phyloP scores from a whole-genome alignment of 2,888 invertebrate genomes.

The Rhaphigaster nebulosa region DNA sequence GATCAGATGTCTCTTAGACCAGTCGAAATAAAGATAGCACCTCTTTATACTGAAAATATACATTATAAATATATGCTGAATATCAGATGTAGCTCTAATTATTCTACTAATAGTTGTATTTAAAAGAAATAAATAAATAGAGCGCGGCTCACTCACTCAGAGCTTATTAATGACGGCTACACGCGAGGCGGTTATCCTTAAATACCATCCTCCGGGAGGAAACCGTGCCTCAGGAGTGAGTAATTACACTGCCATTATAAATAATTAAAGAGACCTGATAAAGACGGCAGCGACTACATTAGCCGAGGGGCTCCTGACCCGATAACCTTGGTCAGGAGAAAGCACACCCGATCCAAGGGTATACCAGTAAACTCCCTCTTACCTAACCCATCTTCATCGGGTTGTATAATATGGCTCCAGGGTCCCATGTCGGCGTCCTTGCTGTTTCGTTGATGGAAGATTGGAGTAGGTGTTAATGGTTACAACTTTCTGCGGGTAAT shows the following conservation, averaged over 20 bases:
- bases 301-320: neutral
- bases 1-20: too few species aligned
- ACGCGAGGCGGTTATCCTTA: neutral
- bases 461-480: neutral
- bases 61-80: too few species aligned
- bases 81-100: too few species aligned
- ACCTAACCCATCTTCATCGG: conserved; percentile 2
- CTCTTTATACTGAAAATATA: too few species aligned
- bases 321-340: conserved; percentile 20
- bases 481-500: neutral
- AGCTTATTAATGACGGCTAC: neutral
- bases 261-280: conserved; percentile 4
- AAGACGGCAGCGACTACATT: conserved; percentile 13
- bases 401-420: neutral
- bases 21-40: too few species aligned
- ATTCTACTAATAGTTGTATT: neutral
- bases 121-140: neutral
- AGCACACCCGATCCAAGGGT: neutral
- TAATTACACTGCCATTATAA: conserved; percentile 15
- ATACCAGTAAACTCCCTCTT: neutral
- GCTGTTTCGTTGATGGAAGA: neutral
- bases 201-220: neutral
- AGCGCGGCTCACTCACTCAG: neutral
- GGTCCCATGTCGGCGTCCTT: neutral
- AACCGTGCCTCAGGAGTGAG: neutral